phyloP scores from a whole-genome alignment of 2,113 vertebrate species.

The Cyprinodon brontotheroides region DNA sequence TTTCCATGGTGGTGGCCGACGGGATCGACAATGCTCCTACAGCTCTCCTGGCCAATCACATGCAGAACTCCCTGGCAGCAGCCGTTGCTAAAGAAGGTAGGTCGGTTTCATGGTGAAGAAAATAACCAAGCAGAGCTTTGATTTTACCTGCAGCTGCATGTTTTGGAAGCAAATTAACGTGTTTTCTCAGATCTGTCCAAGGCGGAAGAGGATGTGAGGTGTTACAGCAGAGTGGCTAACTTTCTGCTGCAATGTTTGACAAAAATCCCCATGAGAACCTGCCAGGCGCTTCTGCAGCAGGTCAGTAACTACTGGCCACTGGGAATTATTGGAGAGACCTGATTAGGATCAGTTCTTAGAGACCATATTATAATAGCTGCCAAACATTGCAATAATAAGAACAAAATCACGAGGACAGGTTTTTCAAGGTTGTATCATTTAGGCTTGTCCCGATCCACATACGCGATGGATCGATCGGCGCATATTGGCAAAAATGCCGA shows the following conservation, averaged over 20 bases:
- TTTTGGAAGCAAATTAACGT: not conserved
- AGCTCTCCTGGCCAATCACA: constrained; percentile 82
- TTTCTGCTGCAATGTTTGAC: constrained; percentile 78
- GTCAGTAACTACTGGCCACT: constrained; percentile 45
- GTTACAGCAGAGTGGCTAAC: constrained; percentile 65
- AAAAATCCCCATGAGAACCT: constrained; percentile 76
- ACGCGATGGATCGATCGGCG: too few relatives aligned
- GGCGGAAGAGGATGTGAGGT: constrained; percentile 65
- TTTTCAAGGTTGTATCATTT: too few relatives aligned
- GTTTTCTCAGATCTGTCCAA: constrained; percentile 61
- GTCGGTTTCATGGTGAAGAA: too few relatives aligned
- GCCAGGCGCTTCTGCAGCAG: constrained; percentile 77
- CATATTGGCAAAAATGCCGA: too few relatives aligned
- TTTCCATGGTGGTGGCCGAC: constrained; percentile 79
- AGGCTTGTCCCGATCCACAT: too few relatives aligned
- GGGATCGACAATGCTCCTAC: constrained; percentile 76
- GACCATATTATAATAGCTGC: too few relatives aligned
- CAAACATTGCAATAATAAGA: too few relatives aligned
- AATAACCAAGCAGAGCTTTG: not conserved
- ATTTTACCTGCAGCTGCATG: not conserved
- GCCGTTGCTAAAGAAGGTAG: constrained; percentile 75
- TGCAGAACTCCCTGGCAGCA: constrained; percentile 75
- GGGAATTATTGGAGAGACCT: not conserved
- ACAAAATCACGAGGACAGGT: too few relatives aligned
- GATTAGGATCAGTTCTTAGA: not conserved